Conservation (phyloP, 2,113 vertebrate species). For the Heloderma charlesbogerti region DNA sequence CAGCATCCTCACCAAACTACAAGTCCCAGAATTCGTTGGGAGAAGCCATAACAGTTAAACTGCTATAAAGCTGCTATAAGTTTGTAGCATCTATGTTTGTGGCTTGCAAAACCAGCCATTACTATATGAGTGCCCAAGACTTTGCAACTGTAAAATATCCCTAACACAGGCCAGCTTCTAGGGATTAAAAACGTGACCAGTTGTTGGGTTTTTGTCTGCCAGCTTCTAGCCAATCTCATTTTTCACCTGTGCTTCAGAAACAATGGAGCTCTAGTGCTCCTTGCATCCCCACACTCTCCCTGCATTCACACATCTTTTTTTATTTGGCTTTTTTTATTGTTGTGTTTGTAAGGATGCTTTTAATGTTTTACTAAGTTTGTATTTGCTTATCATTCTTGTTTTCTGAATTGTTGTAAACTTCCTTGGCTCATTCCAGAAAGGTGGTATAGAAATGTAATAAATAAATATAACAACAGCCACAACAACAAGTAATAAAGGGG, state of each 20-base stretch:
- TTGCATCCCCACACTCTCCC: too few relatives aligned
- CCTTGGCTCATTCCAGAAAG: too few relatives aligned
- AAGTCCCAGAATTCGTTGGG: neutral
- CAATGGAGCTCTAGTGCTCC: too few relatives aligned
- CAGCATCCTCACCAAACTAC: neutral
- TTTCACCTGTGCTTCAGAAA: neutral
- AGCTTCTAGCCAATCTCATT: neutral
- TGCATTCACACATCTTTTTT: too few relatives aligned
- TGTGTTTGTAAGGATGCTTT: too few relatives aligned
- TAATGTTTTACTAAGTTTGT: too few relatives aligned
- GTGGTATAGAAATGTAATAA: too few relatives aligned
- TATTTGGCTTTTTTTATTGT: conserved; percentile 36
- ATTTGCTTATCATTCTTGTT: too few relatives aligned
- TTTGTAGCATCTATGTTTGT: neutral
- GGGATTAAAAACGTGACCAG: neutral
- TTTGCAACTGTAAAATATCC: neutral
- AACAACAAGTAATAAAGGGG: conserved; percentile 37
- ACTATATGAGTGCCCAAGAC: neutral
- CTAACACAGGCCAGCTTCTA: neutral
- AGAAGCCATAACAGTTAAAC: neutral
- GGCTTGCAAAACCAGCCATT: neutral
- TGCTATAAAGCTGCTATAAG: neutral
- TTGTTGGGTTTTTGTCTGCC: neutral
- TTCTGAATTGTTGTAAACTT: too few relatives aligned
- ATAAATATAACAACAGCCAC: too few relatives aligned